Conservation (phyloP, 2,888 invertebrate genomes). For the Ennomos quercinarius region DNA sequence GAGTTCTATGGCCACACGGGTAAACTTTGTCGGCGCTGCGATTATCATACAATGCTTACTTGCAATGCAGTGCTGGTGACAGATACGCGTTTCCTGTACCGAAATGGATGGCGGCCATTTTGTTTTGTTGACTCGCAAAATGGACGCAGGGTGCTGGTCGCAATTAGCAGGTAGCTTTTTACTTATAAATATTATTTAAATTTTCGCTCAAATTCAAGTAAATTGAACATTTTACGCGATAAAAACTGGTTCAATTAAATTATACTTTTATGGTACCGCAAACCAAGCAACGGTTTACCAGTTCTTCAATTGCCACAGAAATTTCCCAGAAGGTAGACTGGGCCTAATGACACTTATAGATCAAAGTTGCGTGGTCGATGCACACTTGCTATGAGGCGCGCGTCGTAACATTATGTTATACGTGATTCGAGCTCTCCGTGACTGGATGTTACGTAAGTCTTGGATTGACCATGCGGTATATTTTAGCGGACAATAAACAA, state of each 20-base stretch:
- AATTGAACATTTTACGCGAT: too few relatives aligned
- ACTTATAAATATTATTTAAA: too few relatives aligned
- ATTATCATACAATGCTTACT: conserved; percentile 85
- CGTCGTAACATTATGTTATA: conserved; percentile 32
- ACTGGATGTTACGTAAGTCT: conserved; percentile 44
- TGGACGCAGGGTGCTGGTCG: conserved; percentile 53
- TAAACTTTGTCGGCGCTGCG: conserved; percentile 77
- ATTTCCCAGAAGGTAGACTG: background rate
- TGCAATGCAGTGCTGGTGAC: conserved; percentile 79
- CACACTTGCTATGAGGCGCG: conserved; percentile 32
- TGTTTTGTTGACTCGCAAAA: conserved; percentile 69
- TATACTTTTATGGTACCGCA: background rate
- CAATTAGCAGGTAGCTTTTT: conserved; percentile 2
- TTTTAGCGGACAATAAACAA: conserved; percentile 1
- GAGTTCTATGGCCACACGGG: conserved; percentile 61
- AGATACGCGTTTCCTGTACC: conserved; percentile 83
- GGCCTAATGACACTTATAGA: conserved; percentile 14
- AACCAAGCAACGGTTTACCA: background rate
- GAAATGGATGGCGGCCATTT: conserved; percentile 78
- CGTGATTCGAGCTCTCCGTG: conserved; percentile 34
- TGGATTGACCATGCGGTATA: conserved; percentile 26
- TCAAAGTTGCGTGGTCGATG: conserved; percentile 14
- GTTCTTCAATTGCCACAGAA: background rate
- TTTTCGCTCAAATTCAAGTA: too few relatives aligned
- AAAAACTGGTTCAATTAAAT: too few relatives aligned